Conservation (phyloP, 2,797 vertebrate species). For the Erpetoichthys calabaricus region DNA sequence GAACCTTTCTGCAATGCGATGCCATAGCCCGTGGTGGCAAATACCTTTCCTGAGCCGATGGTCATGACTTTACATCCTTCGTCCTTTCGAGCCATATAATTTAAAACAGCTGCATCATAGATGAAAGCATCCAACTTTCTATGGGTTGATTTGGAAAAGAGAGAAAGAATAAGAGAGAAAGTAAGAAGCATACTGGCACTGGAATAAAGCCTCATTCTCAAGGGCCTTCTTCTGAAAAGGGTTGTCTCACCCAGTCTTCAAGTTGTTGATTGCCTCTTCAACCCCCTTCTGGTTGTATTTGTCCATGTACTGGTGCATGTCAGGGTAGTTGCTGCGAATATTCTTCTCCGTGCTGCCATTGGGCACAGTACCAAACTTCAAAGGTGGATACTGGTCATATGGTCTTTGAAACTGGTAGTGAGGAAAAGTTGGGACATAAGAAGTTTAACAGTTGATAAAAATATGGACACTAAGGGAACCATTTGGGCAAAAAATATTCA, state of each 20-base stretch:
- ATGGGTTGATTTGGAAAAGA: conserved; percentile 7
- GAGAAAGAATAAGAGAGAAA: not conserved
- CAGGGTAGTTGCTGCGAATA: conserved; percentile 88
- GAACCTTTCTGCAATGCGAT: conserved; percentile 89
- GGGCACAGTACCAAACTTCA: conserved; percentile 87
- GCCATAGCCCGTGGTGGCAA: conserved; percentile 85
- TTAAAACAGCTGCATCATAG: conserved; percentile 83
- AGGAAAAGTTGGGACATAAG: conserved; percentile 9
- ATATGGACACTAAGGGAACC: no score
- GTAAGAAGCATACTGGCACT: no score
- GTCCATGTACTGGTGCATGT: conserved; percentile 90
- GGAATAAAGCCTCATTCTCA: no score
- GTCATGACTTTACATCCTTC: conserved; percentile 92
- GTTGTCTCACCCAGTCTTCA: conserved; percentile 71
- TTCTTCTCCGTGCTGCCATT: conserved; percentile 94
- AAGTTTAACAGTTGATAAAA: no score
- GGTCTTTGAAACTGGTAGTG: conserved; percentile 78
- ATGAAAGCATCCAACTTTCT: conserved; percentile 91
- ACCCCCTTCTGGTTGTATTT: conserved; percentile 87
- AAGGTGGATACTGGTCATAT: conserved; percentile 84
- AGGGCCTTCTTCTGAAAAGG: not conserved
- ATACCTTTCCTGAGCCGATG: conserved; percentile 87
- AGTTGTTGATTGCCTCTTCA: conserved; percentile 78
- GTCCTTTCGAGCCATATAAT: conserved; percentile 90
- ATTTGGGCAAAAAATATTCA: no score